Conservation (phyloP, 2,113 vertebrate genomes). For the Fulmarus glacialis region DNA sequence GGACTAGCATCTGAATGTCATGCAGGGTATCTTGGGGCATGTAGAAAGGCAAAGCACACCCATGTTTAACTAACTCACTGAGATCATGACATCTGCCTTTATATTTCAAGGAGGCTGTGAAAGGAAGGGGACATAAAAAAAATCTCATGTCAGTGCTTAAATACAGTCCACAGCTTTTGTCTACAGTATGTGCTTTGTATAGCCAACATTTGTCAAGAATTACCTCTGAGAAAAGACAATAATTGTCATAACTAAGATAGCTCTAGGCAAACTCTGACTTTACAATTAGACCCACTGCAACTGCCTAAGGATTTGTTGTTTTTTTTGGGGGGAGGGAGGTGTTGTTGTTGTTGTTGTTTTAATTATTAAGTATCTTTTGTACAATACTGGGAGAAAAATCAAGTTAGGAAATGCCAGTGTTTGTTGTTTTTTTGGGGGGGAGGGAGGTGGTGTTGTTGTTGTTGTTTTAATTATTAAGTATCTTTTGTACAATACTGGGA, state of each 20-base stretch:
- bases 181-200: background rate
- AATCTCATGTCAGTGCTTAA: background rate
- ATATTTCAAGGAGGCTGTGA: background rate
- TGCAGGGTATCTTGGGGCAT: background rate
- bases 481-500: conserved; percentile 38
- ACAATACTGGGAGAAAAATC: conserved; percentile 41
- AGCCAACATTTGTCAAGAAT: background rate
- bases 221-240: background rate
- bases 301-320: background rate
- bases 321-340: no score
- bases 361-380: background rate
- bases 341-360: background rate
- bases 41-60: background rate
- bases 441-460: no score
- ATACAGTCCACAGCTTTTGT: background rate
- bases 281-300: background rate
- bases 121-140: background rate
- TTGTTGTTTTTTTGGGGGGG: no score
- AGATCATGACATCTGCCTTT: background rate
- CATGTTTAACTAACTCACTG: background rate
- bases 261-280: background rate
- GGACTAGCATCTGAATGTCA: background rate
- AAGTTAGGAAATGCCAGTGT: background rate
- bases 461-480: background rate
- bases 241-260: background rate